Evolutionary conservation across 2,888 invertebrate species (phyloP).

Genomic region (Aricia artaxerxes): DNA sequence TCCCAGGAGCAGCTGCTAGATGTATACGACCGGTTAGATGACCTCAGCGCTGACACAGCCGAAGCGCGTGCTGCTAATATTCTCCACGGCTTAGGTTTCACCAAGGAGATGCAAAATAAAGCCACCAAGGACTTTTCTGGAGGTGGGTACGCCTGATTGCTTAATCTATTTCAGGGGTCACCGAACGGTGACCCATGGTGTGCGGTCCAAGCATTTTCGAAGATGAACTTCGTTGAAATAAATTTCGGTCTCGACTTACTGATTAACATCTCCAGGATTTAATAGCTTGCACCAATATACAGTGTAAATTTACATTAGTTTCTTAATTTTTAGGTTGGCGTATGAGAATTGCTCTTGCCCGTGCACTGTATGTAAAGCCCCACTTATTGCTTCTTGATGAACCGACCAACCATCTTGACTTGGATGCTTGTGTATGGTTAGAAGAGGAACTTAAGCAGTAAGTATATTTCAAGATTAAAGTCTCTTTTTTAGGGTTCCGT

Average conservation of each 20-base stretch:
- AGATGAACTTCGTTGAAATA: no score
- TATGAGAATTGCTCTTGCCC: slow-evolving; percentile 98
- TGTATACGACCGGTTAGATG: slow-evolving; percentile 98
- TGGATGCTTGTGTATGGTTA: slow-evolving; percentile 99
- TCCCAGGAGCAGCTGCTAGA: slow-evolving; percentile 98
- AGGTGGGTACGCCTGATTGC: slow-evolving; percentile 57
- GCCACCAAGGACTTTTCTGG: slow-evolving; percentile 94
- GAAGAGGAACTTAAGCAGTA: slow-evolving; percentile 97
- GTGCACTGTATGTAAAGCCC: slow-evolving; percentile 98
- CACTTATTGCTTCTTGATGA: slow-evolving; percentile 97
- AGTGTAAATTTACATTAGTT: not conserved
- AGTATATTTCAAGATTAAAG: slow-evolving; percentile 46
- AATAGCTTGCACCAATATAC: no score
- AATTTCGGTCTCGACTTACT: no score
- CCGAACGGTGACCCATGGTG: no score
- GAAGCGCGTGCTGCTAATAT: slow-evolving; percentile 97
- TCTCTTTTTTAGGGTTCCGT: not conserved
- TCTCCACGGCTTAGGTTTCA: slow-evolving; percentile 97
- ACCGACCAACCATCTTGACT: slow-evolving; percentile 99
- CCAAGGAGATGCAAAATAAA: slow-evolving; percentile 90
- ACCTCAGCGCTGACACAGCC: slow-evolving; percentile 97
- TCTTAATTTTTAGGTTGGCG: slow-evolving; percentile 87
- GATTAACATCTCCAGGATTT: no score
- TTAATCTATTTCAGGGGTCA: no score
- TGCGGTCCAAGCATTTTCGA: no score